Evolutionary conservation across 2,888 invertebrate genomes (phyloP), one percentile per base, ranked within the genome.

Genomic region (Pherbina coryleti): DNA sequence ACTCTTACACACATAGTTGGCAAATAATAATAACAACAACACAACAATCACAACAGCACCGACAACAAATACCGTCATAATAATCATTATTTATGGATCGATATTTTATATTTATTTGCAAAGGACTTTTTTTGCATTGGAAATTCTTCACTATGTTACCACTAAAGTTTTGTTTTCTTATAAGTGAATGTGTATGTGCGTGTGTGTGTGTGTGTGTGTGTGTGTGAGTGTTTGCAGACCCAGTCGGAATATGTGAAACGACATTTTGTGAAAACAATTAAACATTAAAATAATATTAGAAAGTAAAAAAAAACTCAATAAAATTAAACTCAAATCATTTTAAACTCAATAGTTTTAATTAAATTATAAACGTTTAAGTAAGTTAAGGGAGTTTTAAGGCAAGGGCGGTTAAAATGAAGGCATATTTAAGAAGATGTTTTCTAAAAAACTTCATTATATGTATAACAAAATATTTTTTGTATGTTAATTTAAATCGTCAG

Each of bases 21-120:
- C 14, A 44, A 67, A 44, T 34, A 31, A 71, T 25, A 60, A 72
- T 44, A 72, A 34, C 5, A 22, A 53, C 34, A 76, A 71, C 31
- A 72, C 69, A 75, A 34, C 25, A 60, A 74, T 66, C 71, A 67
- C 74, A 79, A 62, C 37, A 31, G n/a, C n/a, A 73, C 66, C 71
- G 55, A 55, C 31, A 72, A 19, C 55, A 31, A 25, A 44, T 44
- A 73, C 64, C 70, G 22, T 73, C 57, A 72, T 72, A 71, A 72
- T 80, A 81, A 81, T 80, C 79, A 82, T 79, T 80, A 77, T 79
- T 75, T 80, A 49, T 62, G 75, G 78, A 79, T 85, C 83, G 83
- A 84, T 83, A 82, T 79, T 76, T 81, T 67, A 75, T 76, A 82
- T 81, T 81, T 79, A 80, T 82, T 76, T 81, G 81, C 81, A 75